Percentiles rank a stretch among this genome's conserved stretches.
Evolutionary conservation across 2,888 invertebrate genomes (phyloP).

Genomic region (Thyatira batis): DNA sequence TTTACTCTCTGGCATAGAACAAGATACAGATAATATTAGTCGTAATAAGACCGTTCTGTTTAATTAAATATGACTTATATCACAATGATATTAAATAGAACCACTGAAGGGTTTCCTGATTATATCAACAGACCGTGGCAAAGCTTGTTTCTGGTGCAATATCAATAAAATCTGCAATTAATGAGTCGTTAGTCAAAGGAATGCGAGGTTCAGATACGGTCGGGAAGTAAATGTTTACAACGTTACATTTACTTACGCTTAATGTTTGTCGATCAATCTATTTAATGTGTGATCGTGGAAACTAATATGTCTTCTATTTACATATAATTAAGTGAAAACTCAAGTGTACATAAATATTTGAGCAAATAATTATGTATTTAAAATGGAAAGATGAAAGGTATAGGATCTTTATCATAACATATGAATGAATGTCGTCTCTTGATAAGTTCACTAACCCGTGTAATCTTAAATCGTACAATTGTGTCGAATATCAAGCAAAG

Average conservation of each 20-base stretch:
- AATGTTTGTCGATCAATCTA: slow-evolving; percentile 4
- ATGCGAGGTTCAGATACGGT: slow-evolving; percentile 7
- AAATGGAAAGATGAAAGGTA: too few species aligned
- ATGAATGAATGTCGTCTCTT: too few species aligned
- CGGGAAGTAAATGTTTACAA: slow-evolving; percentile 5
- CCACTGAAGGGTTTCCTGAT: background rate
- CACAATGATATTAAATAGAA: background rate
- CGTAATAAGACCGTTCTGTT: background rate
- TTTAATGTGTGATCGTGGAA: background rate
- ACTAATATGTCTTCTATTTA: background rate
- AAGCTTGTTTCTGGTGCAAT: background rate
- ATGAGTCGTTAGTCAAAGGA: slow-evolving; percentile 5
- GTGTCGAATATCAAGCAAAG: background rate
- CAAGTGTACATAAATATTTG: background rate
- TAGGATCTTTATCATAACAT: too few species aligned
- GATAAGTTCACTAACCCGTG: too few species aligned
- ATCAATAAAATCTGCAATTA: slow-evolving; percentile 9
- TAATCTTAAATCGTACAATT: too few species aligned
- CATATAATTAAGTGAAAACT: background rate
- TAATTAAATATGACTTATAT: background rate
- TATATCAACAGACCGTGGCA: background rate
- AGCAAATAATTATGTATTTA: too few species aligned
- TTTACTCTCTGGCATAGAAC: background rate
- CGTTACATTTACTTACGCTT: slow-evolving; percentile 2
- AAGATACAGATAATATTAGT: background rate